phyloP scores from a whole-genome alignment of 1,140 invertebrate species.

The Holcopasites calliopsidis region DNA sequence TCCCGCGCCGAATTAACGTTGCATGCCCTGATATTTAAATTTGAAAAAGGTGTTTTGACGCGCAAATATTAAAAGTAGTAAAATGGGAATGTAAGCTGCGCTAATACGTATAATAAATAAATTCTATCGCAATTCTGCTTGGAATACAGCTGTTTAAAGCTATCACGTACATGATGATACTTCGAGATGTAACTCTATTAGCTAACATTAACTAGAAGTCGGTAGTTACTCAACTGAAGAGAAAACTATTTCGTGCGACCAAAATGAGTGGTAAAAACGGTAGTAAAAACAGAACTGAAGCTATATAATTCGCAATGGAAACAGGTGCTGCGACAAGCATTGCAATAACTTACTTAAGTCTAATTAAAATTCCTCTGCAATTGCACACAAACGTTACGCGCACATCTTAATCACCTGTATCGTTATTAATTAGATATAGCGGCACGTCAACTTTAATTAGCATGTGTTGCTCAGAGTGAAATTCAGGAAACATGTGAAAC shows the following conservation, averaged over 20 bases:
- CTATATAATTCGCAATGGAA: neutral
- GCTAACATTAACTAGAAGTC: neutral
- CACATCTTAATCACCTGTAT: conserved; percentile 12
- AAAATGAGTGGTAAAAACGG: neutral
- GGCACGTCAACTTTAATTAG: conserved; percentile 24
- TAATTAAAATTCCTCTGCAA: conserved; percentile 30
- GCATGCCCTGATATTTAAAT: neutral
- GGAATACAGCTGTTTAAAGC: no score
- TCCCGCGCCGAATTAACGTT: neutral
- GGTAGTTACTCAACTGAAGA: neutral
- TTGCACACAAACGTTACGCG: neutral
- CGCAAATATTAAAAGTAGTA: neutral
- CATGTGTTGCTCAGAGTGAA: neutral
- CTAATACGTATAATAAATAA: neutral
- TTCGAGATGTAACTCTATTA: no score
- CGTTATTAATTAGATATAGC: conserved; percentile 28
- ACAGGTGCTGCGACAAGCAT: neutral
- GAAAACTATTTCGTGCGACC: neutral
- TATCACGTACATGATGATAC: no score
- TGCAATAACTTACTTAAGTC: conserved; percentile 20
- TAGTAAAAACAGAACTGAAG: neutral
- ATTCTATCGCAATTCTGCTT: no score
- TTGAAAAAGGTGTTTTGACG: neutral
- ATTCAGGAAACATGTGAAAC: neutral
- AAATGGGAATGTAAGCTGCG: neutral